phyloP scores from a whole-genome alignment of 2,888 invertebrate species.

The Philopedon plagiatum region DNA sequence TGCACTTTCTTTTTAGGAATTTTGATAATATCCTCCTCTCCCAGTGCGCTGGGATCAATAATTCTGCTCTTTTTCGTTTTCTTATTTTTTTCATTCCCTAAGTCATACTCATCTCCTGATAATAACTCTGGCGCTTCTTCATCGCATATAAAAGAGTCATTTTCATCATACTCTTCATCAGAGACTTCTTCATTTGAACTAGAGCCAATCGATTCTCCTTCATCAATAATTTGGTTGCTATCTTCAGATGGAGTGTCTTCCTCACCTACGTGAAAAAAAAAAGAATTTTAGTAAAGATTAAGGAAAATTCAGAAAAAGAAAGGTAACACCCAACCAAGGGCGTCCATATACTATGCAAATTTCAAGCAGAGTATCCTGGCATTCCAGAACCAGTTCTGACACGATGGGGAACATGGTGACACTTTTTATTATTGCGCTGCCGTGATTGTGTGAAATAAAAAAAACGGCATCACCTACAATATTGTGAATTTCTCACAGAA shows the following conservation, averaged over 20 bases:
- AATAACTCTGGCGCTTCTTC: slow-evolving; percentile 60
- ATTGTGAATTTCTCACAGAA: no score
- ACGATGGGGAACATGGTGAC: no score
- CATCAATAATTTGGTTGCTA: slow-evolving; percentile 65
- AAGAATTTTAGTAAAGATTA: neutral
- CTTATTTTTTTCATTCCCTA: slow-evolving; percentile 50
- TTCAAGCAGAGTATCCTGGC: no score
- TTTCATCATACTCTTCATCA: slow-evolving; percentile 56
- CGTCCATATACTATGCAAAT: no score
- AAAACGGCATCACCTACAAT: no score
- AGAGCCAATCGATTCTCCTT: slow-evolving; percentile 64
- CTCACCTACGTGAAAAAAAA: slow-evolving; percentile 53
- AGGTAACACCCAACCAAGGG: no score
- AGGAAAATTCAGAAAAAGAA: no score
- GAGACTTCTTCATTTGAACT: slow-evolving; percentile 56
- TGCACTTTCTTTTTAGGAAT: slow-evolving; percentile 41
- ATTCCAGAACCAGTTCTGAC: no score
- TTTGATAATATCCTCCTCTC: slow-evolving; percentile 53
- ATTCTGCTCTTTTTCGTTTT: slow-evolving; percentile 54
- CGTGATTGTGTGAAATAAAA: no score
- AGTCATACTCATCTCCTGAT: slow-evolving; percentile 62
- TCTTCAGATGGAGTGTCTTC: slow-evolving; percentile 66
- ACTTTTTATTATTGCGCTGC: no score
- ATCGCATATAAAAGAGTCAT: slow-evolving; percentile 63
- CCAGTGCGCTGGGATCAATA: slow-evolving; percentile 50